Base-by-base conservation (phyloP, 1,140 invertebrate genomes). In the Aphis craccivora region DNA sequence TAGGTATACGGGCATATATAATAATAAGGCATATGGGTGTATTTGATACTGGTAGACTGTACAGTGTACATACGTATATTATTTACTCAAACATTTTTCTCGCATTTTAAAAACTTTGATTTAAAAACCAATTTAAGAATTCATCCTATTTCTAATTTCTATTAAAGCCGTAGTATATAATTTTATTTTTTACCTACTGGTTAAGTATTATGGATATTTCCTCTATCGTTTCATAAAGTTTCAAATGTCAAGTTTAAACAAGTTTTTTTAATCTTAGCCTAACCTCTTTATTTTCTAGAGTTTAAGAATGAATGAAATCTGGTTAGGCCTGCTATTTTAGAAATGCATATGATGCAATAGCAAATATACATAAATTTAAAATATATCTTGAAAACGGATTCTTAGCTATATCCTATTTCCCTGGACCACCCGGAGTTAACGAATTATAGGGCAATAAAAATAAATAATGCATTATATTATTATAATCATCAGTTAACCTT, bases 381-480 rank as follows among this genome's bases (percentile, higher is more conserved):
- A 89, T 37, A 55, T 53, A 37, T 40, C 88, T 55, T 53, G 14
- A 55, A 89, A 55, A 55, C 48, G 20, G 45, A 89, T 89, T 53
- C 45, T 25, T 37, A 14, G 35, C 35, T 40, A 40, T 89, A 89
- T 89, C 35, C 45, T 25, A 89, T 55, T 40, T 40, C 20, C 14
- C 14, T 20, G 51, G 88, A 89, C 88, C 88, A 89, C 88, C 88
- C 51, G 88, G 88, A 89, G n/a, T 40, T n/a, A 30, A 55, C 45
- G 35, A 55, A 89, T 53, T 55, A 25, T 40, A 55, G 23, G 87
- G 87, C 48, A 89, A 89, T 89, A 55, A 89, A 55, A 89, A 89
- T 89, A 89, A 89, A 89, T 89, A 89, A 89, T 37, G 48, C 43
- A 40, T 87, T 87, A 88, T 53, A 89, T 89, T 53, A 51, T 89